Evolutionary conservation across 2,113 vertebrate species (phyloP).

Genomic region (Heterotis niloticus): DNA sequence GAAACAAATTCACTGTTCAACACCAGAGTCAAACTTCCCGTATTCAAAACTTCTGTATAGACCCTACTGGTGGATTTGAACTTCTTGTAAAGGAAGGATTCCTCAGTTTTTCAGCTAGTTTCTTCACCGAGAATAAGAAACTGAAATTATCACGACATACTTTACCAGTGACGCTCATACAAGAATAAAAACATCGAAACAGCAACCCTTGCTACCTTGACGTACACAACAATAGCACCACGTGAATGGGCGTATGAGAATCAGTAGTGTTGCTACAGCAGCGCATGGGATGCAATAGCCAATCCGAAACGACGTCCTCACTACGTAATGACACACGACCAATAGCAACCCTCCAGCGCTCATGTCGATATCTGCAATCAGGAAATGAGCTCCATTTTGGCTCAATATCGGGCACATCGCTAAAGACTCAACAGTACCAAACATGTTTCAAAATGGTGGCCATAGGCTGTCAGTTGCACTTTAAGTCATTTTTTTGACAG

Average conservation of each 20-base stretch:
- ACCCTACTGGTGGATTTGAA: background rate
- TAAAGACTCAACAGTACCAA: background rate
- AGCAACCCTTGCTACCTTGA: slow-evolving; percentile 43
- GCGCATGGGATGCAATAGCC: slow-evolving; percentile 37
- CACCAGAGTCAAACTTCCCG: too few relatives aligned
- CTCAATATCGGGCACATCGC: background rate
- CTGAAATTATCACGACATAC: background rate
- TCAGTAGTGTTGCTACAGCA: slow-evolving; percentile 32
- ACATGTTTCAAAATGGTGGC: slow-evolving; percentile 54
- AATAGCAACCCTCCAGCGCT: slow-evolving; percentile 29
- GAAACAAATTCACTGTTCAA: too few relatives aligned
- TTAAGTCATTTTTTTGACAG: slow-evolving; percentile 9
- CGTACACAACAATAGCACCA: slow-evolving; percentile 45
- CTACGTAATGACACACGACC: slow-evolving; percentile 23
- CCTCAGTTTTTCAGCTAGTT: background rate
- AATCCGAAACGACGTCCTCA: slow-evolving; percentile 39
- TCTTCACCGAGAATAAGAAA: background rate
- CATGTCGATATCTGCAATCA: background rate
- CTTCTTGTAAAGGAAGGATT: background rate
- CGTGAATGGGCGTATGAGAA: slow-evolving; percentile 46
- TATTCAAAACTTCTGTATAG: background rate
- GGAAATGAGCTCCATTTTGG: slow-evolving; percentile 46
- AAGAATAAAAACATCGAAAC: slow-evolving; percentile 40
- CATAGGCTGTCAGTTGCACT: slow-evolving; percentile 21
- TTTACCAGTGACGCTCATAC: background rate